These are phyloP conservation scores for Drepana arcuata DNA, from an alignment of 1,140 invertebrate species.

Conservation along the genomic window DNA sequence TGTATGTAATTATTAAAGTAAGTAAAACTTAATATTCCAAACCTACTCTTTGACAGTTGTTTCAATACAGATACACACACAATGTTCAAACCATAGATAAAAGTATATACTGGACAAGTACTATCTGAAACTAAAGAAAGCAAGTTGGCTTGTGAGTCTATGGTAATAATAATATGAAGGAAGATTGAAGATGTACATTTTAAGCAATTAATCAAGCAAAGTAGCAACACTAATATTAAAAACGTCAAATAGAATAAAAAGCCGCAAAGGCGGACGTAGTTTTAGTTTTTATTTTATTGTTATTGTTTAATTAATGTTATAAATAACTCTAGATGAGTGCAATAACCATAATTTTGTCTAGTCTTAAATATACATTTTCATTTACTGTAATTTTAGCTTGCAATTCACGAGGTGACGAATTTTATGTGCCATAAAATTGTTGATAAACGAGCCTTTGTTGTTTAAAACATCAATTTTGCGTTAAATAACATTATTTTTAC, in stretches of 20 bases:
- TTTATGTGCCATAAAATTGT: conserved; percentile 57
- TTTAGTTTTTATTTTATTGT: conserved; percentile 63
- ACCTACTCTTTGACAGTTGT: no score
- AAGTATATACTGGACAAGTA: no score
- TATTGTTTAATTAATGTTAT: conserved; percentile 59
- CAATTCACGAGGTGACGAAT: conserved; percentile 32
- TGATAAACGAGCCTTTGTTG: conserved; percentile 58
- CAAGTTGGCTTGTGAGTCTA: no score
- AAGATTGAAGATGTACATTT: no score
- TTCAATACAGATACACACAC: no score
- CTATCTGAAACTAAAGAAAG: no score
- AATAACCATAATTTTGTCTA: conserved; percentile 49
- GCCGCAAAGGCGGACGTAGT: conserved; percentile 49
- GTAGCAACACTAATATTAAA: conserved; percentile 61
- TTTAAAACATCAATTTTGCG: conserved; percentile 17
- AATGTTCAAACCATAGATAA: no score
- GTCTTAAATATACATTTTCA: conserved; percentile 39
- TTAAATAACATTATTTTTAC: background rate
- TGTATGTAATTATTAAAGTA: no score
- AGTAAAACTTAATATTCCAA: no score
- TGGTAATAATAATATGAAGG: conserved; percentile 49
- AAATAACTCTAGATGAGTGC: conserved; percentile 28
- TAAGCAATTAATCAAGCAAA: conserved; percentile 57
- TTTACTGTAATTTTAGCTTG: conserved; percentile 20
- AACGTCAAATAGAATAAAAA: conserved; percentile 64